A percentile compares a stretch with the other conserved stretches of the same genome.
Conservation (phyloP, 2,797 vertebrate genomes). For the Pangasius djambal region DNA sequence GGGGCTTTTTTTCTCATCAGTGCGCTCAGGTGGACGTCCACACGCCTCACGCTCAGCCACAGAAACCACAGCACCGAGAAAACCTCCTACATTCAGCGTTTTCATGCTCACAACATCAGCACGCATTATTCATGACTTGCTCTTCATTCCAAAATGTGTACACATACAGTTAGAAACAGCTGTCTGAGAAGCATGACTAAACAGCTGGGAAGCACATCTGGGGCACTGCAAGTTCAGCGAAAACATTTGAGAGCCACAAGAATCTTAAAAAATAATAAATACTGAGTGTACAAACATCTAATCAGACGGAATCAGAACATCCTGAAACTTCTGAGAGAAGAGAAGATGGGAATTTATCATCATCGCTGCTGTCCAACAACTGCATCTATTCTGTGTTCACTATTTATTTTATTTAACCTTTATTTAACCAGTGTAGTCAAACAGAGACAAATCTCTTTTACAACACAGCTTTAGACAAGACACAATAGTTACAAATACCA, state of each 20-base stretch:
- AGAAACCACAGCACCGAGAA: neutral
- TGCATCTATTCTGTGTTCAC: neutral
- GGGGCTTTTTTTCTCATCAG: neutral
- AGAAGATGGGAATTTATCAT: neutral
- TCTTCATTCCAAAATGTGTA: neutral
- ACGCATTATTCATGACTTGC: neutral
- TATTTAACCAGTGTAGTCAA: neutral
- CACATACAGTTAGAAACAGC: neutral
- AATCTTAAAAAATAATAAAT: neutral
- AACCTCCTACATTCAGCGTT: neutral
- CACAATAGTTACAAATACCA: too few relatives aligned
- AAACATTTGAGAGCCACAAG: neutral
- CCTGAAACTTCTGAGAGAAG: neutral
- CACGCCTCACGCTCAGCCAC: neutral
- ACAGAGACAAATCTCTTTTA: neutral
- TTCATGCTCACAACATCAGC: neutral
- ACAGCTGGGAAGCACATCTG: conserved; percentile 26
- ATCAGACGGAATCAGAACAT: neutral
- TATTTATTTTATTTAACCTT: neutral
- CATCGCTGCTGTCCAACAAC: neutral
- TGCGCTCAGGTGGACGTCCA: neutral
- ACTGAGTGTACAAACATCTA: neutral
- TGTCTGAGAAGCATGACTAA: neutral
- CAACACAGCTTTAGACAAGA: neutral
- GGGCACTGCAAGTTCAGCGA: conserved; percentile 6